phyloP scores from a whole-genome alignment of 2,113 vertebrate genomes.

The Erinaceus europaeus region DNA sequence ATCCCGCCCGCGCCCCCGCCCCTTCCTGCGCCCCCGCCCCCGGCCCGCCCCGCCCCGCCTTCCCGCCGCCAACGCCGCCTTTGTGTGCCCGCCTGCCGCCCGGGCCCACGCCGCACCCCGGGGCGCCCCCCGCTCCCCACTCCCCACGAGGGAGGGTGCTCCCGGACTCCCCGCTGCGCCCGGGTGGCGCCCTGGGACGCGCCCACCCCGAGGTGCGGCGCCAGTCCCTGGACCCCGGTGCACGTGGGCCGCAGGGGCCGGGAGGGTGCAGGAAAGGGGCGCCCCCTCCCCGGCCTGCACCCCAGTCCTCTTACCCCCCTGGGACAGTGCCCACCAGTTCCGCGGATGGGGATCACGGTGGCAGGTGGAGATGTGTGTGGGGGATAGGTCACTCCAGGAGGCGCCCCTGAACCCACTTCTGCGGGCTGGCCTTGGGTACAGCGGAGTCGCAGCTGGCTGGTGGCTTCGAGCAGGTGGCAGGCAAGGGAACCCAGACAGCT shows the following conservation, averaged over 20 bases:
- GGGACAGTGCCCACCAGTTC: no score
- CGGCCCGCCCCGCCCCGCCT: slow-evolving; percentile 41
- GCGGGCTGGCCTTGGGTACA: not conserved
- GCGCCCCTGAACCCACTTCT: no score
- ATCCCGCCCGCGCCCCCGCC: slow-evolving; percentile 43
- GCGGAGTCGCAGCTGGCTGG: not conserved
- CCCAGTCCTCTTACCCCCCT: no score
- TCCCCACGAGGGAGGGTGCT: not conserved
- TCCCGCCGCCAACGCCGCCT: slow-evolving; percentile 60
- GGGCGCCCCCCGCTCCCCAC: not conserved
- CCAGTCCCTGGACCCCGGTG: not conserved
- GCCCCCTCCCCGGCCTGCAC: no score
- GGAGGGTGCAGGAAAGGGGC: not conserved
- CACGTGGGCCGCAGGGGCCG: not conserved
- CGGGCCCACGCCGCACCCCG: not conserved
- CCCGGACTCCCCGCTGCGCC: not conserved
- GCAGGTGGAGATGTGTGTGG: not conserved
- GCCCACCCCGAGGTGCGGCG: slow-evolving; percentile 24
- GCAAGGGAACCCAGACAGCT: not conserved
- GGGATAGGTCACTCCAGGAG: not conserved
- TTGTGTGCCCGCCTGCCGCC: slow-evolving; percentile 52
- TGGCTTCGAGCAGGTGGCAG: not conserved
- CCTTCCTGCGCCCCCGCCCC: slow-evolving; percentile 48
- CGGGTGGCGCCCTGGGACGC: not conserved
- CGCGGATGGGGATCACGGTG: not conserved